phyloP scores from a whole-genome alignment of 2,113 vertebrate species.

The Siphamia tubifer region DNA sequence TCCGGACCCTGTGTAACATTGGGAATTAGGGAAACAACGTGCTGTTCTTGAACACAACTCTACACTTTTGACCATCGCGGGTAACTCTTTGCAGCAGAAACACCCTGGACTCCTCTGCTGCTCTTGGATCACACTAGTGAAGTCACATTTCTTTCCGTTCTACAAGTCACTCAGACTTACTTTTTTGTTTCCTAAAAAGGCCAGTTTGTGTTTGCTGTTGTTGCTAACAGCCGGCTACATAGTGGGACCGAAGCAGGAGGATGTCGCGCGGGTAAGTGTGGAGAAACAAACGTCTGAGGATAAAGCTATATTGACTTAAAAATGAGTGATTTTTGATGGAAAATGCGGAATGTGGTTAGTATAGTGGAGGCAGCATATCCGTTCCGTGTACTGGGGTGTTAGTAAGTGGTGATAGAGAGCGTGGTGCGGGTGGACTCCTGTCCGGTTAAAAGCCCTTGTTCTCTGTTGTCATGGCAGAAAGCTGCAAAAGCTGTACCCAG shows the following conservation, averaged over 20 bases:
- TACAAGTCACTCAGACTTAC: background rate
- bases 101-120: background rate
- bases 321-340: no score
- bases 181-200: background rate
- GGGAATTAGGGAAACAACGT: background rate
- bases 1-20: background rate
- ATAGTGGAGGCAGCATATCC: no score
- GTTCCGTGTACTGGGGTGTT: no score
- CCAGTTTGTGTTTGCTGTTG: background rate
- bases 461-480: constrained; percentile 11
- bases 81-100: background rate
- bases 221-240: background rate
- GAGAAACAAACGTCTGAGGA: background rate
- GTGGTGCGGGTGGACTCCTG: background rate
- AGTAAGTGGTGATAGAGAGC: background rate
- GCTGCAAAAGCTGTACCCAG: background rate
- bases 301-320: background rate
- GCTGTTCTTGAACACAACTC: constrained; percentile 37
- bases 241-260: background rate
- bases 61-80: background rate
- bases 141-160: accelerated
- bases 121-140: background rate
- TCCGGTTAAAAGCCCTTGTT: background rate
- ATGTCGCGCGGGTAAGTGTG: constrained; percentile 42
- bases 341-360: no score